Evolutionary conservation across 1,140 invertebrate species (phyloP), one percentile per base, ranked within the genome.

Genomic region (Drosophila parabipectinata): DNA sequence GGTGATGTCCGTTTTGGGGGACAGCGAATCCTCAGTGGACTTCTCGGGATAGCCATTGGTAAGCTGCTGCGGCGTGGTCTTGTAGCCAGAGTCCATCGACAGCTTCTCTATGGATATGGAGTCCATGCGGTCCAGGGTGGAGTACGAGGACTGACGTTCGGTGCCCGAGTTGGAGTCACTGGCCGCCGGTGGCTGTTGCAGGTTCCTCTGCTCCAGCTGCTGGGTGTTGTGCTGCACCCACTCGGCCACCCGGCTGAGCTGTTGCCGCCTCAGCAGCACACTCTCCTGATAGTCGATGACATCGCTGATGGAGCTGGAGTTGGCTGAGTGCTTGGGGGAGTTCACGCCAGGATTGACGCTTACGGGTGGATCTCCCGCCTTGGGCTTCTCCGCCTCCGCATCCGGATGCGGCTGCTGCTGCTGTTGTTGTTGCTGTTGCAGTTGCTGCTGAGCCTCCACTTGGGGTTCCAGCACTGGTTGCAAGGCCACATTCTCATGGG

Each of bases 161-260:
- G 85, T 90, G 41, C 73, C 87, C 28, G 90, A 89, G n/a, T 76
- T 89, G 3, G 90, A 90, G 15, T 85, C 87, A 14, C 80, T 90
- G 21, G 71, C 26, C 7, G 71, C 37, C 6, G 69, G 50, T 9
- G 90, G 83, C 45, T 60, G 79, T 21, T 89, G 88, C 18, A 88
- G 74, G 14, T 79, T 75, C 12, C 88, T 48, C 14, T 84, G 87
- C 68, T 91, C 82, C 66, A 90, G 8, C 28, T 90, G 87, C 48
- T 92, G 89, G 1, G 91, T 89, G 71, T 94, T 94, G 68, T 94
- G 93, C 77, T 95, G 94, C 18, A 95, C 94, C 95, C 95, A 95
- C 62, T 95, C 94, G 1, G 95, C 95, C 7, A 95, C 95, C 61
- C 95, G 92, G 15, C 94, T 94, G 44, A 95, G 83, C 54, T 95